Conservation (phyloP, 2,797 vertebrate genomes). For the Phalanger gymnotis region DNA sequence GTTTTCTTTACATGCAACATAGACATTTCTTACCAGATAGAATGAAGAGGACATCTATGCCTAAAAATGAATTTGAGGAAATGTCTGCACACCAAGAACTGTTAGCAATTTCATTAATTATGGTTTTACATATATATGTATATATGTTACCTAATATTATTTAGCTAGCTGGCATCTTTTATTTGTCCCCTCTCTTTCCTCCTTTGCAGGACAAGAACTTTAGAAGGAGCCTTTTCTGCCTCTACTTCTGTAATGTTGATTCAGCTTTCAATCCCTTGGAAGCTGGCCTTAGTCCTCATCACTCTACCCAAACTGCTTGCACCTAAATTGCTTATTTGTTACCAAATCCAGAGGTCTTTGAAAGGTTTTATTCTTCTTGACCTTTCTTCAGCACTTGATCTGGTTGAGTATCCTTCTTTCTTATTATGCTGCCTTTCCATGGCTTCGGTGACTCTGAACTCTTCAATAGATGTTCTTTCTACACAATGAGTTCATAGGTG, state of each 20-base stretch:
- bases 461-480: not conserved
- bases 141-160: not conserved
- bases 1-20: not conserved
- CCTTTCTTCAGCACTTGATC: not conserved
- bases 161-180: not conserved
- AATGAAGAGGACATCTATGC: not conserved
- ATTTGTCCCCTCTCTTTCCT: not conserved
- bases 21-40: not conserved
- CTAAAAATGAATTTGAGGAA: constrained; percentile 2
- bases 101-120: not conserved
- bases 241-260: not conserved
- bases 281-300: not conserved
- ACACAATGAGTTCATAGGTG: not conserved
- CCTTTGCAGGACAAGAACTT: not conserved
- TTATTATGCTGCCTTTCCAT: not conserved
- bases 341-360: not conserved
- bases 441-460: not conserved
- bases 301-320: not conserved
- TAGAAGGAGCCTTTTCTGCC: not conserved
- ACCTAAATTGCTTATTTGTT: not conserved
- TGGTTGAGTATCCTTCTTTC: not conserved
- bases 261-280: not conserved
- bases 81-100: not conserved
- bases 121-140: not conserved
- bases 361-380: not conserved